Base-by-base conservation (phyloP, 2,113 vertebrate species). In the Apus apus region DNA sequence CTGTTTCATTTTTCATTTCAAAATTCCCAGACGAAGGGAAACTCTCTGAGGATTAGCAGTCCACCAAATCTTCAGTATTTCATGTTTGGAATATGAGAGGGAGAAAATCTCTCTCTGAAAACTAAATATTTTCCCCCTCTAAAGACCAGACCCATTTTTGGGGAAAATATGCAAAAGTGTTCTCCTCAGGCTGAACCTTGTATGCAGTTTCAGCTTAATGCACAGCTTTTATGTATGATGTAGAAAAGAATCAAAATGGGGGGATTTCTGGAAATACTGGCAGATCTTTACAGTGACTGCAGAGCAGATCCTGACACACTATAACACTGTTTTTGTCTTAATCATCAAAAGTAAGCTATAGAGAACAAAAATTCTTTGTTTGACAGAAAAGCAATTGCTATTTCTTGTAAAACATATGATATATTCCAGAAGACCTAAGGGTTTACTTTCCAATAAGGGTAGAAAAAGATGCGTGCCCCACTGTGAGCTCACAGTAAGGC, bases 401-500 rank as follows among this genome's bases (percentile, higher is more conserved):
- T 97, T 97, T 95, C 96, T 97, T 93, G 97, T 98, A 98, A 98
- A 99, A 98, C 96, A 97, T 97, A 97, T 98, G 98, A 99, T 99
- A 95, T 98, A 99, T 99, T 99, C 98, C 87, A 97, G 96, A 98
- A 98, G 98, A 99, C 99, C 99, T 99, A 98, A 95, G 99, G 99
- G 99, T 99, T 98, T 99, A 96, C 98, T 98, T 98, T 98, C 98
- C 98, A 98, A 96, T 98, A 97, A 98, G 98, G 98, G 93, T 91
- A 95, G 97, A 93, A 85, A 97, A 95, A 94, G 87, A 98, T 97
- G 98, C 89, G 94, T 29, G 96, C 96, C 98, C 98, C 97, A 96
- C 98, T 97, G 97, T 95, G 97, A 98, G 95, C 98, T 97, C 87
- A 97, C 88, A 97, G 94, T 97, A 97, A 98, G 98, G 97, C 98